phyloP scores from a whole-genome alignment of 2,113 vertebrate species.

The Paramormyrops kingsleyae region DNA sequence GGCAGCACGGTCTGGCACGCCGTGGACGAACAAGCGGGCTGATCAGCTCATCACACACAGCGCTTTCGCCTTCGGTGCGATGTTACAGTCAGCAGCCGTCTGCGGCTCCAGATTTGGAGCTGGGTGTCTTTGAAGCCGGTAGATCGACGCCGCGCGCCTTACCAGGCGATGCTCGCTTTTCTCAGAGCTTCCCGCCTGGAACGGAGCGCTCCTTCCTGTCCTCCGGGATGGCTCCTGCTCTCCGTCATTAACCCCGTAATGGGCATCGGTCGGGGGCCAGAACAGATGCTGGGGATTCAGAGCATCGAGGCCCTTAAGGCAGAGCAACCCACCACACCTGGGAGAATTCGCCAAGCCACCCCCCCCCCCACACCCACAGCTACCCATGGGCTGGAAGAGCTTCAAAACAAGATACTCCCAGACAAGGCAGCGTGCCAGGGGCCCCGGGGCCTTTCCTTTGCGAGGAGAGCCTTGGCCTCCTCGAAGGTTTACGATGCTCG shows the following conservation, averaged over 20 bases:
- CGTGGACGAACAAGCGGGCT: neutral
- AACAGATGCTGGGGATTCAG: neutral
- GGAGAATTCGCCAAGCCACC: neutral
- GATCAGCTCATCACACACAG: neutral
- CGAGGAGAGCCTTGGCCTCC: neutral
- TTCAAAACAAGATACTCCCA: neutral
- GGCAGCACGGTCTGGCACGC: neutral
- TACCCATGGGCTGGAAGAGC: neutral
- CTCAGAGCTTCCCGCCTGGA: neutral
- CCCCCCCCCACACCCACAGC: neutral
- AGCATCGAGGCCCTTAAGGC: neutral
- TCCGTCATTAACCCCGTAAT: neutral
- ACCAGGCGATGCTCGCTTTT: neutral
- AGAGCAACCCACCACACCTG: neutral
- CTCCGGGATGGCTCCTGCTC: neutral
- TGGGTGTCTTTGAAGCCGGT: neutral
- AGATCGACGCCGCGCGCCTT: neutral
- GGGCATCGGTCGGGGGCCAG: neutral
- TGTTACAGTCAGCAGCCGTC: neutral
- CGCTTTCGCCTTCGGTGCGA: neutral
- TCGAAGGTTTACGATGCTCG: neutral
- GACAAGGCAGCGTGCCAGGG: slow-evolving; percentile 7
- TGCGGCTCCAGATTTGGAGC: neutral
- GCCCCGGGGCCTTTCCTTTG: neutral
- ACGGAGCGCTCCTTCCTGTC: neutral